Conservation (phyloP, 2,888 invertebrate species). For the Drosophila cognata region DNA sequence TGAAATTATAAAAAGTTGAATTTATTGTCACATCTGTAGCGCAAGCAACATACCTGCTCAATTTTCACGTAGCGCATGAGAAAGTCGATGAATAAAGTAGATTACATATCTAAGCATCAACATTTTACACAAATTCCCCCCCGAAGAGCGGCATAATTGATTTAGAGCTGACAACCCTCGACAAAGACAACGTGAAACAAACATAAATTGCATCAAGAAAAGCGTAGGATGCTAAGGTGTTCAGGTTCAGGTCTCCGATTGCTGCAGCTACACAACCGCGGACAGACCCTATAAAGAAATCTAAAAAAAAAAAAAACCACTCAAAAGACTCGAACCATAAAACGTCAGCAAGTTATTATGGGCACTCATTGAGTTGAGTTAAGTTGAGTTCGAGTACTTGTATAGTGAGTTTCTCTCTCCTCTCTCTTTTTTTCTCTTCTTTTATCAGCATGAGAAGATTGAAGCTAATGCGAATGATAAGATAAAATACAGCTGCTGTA, state of each 20-base stretch:
- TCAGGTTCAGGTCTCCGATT: conserved; percentile 33
- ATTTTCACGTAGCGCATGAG: conserved; percentile 41
- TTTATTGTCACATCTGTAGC: background rate
- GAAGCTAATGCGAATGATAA: conserved; percentile 24
- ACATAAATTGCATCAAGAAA: conserved; percentile 63
- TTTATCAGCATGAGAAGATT: conserved; percentile 13
- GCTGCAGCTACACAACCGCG: conserved; percentile 31
- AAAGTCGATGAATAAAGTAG: conserved; percentile 45
- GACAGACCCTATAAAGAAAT: conserved; percentile 19
- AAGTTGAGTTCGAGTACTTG: conserved; percentile 26
- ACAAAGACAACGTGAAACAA: conserved; percentile 37
- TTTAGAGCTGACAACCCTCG: conserved; percentile 61
- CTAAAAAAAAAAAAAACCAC: conserved; percentile 3
- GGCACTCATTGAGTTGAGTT: conserved; percentile 37
- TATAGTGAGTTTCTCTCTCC: conserved; percentile 21
- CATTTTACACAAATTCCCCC: conserved; percentile 48
- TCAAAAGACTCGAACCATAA: conserved; percentile 35
- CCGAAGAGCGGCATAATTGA: conserved; percentile 58
- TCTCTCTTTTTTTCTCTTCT: background rate
- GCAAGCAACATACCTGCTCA: conserved; percentile 31
- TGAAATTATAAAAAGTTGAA: background rate
- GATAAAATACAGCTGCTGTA: conserved; percentile 24
- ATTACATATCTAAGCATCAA: conserved; percentile 50
- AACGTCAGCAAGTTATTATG: conserved; percentile 38
- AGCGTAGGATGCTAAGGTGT: conserved; percentile 58